Evolutionary conservation across 2,113 vertebrate species (phyloP).

Genomic region (Oreotrochilus melanogaster): DNA sequence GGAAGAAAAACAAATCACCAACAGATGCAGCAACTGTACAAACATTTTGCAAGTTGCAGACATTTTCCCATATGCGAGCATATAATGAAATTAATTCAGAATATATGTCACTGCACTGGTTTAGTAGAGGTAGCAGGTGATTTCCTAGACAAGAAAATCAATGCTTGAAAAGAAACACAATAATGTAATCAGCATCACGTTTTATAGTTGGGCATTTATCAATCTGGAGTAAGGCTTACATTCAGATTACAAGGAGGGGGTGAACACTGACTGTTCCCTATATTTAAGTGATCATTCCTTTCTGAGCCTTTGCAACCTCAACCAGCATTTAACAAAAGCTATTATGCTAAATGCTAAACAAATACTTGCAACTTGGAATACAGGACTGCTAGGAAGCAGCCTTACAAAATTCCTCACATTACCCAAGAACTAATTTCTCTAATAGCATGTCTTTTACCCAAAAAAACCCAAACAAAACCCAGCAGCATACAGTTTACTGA

Average conservation of each 20-base stretch:
- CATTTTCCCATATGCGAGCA: not conserved
- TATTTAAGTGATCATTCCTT: not conserved
- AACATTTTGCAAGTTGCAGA: not conserved
- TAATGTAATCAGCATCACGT: not conserved
- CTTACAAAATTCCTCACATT: not conserved
- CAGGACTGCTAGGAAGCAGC: not conserved
- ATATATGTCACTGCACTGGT: not conserved
- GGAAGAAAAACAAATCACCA: not conserved
- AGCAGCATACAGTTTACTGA: not conserved
- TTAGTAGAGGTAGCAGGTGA: not conserved
- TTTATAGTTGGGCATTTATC: not conserved
- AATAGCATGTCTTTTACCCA: accelerated
- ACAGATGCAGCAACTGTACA: not conserved
- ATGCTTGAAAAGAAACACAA: accelerated
- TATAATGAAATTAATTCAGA: not conserved
- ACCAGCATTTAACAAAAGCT: not conserved
- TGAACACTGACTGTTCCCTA: not conserved
- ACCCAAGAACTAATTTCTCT: not conserved
- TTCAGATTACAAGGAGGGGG: not conserved
- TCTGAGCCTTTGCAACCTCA: not conserved
- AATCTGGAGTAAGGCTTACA: not conserved
- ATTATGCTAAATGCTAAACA: not conserved
- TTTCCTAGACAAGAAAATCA: not conserved
- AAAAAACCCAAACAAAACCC: too few relatives aligned
- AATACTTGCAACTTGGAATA: not conserved